Percentiles rank a stretch among this genome's conserved stretches.
Conservation (phyloP, 2,113 vertebrate species). For the Dendropsophus ebraccatus region DNA sequence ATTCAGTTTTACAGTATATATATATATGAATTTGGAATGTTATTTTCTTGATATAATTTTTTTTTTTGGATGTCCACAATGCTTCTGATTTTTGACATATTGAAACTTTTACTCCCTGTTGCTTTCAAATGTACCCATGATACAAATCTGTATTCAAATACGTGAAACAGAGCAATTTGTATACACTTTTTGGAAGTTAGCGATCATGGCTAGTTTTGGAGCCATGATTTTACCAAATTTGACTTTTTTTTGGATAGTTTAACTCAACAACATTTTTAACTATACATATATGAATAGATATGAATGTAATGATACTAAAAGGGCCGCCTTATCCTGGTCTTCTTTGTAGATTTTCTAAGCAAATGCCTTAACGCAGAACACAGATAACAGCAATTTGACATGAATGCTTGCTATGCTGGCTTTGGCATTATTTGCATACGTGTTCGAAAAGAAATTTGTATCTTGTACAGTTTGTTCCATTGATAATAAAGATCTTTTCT, state of each 20-base stretch:
- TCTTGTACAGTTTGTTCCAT: conserved; percentile 21
- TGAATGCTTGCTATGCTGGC: conserved; percentile 27
- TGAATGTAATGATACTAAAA: conserved; percentile 23
- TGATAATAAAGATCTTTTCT: neutral
- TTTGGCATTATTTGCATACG: conserved; percentile 25
- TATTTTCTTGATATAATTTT: neutral
- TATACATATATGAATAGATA: conserved; percentile 13
- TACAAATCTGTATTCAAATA: neutral
- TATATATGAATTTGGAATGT: conserved; percentile 6
- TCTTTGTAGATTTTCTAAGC: conserved; percentile 31
- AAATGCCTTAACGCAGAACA: conserved; percentile 42
- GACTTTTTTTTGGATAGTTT: neutral
- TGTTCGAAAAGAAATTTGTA: neutral
- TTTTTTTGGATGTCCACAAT: conserved; percentile 2
- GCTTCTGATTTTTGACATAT: neutral
- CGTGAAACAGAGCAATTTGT: neutral
- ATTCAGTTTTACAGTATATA: conserved; percentile 24
- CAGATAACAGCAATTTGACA: conserved; percentile 31
- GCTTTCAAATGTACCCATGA: neutral
- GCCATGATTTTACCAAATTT: neutral
- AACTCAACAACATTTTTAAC: neutral
- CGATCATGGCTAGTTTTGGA: conserved; percentile 9
- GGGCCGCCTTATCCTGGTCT: neutral
- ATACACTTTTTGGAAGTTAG: neutral
- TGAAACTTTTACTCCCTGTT: neutral